Percentiles rank a stretch among this genome's conserved stretches.
Evolutionary conservation across 2,113 vertebrate species (phyloP).

Genomic region (Pelobates fuscus): DNA sequence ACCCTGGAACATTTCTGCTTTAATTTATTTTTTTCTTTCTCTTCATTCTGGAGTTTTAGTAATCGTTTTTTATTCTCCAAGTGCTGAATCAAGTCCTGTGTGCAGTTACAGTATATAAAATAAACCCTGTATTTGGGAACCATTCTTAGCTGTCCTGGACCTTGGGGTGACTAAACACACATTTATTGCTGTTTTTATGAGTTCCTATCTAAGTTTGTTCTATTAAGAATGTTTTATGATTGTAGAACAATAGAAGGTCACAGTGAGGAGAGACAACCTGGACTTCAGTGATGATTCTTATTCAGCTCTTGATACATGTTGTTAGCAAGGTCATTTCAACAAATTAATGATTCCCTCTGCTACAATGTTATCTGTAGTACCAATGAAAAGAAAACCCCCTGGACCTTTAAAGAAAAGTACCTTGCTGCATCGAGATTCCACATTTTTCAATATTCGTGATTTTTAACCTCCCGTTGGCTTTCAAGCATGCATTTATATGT

Average conservation of each 20-base stretch:
- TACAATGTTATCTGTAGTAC: neutral
- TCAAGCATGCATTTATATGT: too few relatives aligned
- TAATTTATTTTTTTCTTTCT: slow-evolving; percentile 4
- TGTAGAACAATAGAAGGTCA: slow-evolving; percentile 29
- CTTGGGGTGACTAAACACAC: slow-evolving; percentile 29
- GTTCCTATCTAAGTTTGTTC: neutral
- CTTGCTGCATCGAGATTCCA: too few relatives aligned
- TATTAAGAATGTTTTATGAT: slow-evolving; percentile 26
- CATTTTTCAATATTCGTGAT: too few relatives aligned
- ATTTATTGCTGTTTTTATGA: slow-evolving; percentile 41
- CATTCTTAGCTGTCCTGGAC: neutral
- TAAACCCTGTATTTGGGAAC: slow-evolving; percentile 17
- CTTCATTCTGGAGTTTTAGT: slow-evolving; percentile 8
- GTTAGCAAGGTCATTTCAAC: slow-evolving; percentile 17
- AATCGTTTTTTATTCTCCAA: neutral
- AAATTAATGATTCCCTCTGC: slow-evolving; percentile 14
- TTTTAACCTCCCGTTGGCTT: too few relatives aligned
- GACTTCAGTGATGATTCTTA: slow-evolving; percentile 14
- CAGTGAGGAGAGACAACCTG: slow-evolving; percentile 11
- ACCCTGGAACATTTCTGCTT: slow-evolving; percentile 6
- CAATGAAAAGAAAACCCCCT: too few relatives aligned
- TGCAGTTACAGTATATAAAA: slow-evolving; percentile 3
- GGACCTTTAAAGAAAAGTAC: too few relatives aligned
- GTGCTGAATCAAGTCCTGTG: slow-evolving; percentile 13
- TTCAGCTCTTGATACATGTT: slow-evolving; percentile 10